A percentile compares a stretch with the other conserved stretches of the same genome.
These are phyloP conservation scores for Limosa lapponica DNA, from an alignment of 2,797 vertebrate genomes.

Conservation along the genomic window DNA sequence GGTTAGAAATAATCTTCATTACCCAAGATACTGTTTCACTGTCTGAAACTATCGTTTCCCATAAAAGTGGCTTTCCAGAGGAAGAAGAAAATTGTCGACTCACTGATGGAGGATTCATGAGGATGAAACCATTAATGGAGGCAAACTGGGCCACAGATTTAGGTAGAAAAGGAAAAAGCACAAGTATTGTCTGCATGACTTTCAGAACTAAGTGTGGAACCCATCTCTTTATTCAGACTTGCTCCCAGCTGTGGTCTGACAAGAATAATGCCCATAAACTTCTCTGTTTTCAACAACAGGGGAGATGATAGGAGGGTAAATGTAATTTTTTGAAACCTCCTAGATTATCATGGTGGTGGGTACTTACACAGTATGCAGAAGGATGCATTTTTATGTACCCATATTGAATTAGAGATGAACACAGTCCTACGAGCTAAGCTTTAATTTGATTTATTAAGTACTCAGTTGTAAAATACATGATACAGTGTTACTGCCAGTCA, in stretches of 20 bases:
- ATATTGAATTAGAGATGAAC: not conserved
- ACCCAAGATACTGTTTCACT: not conserved
- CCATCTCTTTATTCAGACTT: not conserved
- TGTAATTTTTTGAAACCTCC: not conserved
- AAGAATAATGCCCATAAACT: not conserved
- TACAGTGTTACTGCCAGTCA: not conserved
- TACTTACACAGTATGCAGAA: not conserved
- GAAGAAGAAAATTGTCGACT: not conserved
- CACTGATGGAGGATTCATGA: not conserved
- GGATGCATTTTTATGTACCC: not conserved
- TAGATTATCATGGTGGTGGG: not conserved
- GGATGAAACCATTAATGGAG: not conserved
- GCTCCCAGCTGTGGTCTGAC: not conserved
- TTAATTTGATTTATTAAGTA: not conserved
- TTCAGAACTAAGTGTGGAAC: not conserved
- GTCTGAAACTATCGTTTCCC: not conserved
- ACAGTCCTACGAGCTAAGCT: not conserved
- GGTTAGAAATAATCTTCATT: not conserved
- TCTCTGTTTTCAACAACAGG: not conserved
- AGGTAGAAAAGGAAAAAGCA: not conserved
- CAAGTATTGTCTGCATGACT: rapidly evolving
- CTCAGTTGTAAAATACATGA: not conserved
- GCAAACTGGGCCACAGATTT: not conserved
- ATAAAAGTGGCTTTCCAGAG: not conserved
- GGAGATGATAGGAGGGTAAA: not conserved